Evolutionary conservation across 2,888 invertebrate genomes (phyloP), one percentile per base, ranked within the genome.

Genomic region (Protodeltote pygarga): DNA sequence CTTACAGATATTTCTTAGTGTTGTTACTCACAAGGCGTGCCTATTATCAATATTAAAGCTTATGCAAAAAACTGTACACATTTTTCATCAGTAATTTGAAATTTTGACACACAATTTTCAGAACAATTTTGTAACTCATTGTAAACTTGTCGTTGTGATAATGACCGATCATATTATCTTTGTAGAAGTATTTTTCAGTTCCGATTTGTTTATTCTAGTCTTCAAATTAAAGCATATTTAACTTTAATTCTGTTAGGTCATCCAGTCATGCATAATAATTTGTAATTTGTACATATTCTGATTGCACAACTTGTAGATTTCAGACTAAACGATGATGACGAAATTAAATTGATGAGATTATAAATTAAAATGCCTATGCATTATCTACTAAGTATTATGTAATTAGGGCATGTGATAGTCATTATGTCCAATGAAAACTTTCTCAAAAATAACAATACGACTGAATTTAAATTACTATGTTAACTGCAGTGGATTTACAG

Each of bases 281-380:
- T 85, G 81, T 83, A 79, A 73, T 75, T 74, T 87, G 82, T 85
- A 87, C 81, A 85, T 77, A 77, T 85, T 83, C 65, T 84, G 82
- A 84, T 82, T 86, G 85, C 88, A 87, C 86, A 86, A 87, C 85
- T 75, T 71, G 54, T 65, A 64, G 57, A 60, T 73, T 53, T 59
- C 52, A 42, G 63, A 64, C 61, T 49, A 50, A 53, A 17, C 53
- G 38, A 55, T 27, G 50, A 40, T 40, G 45, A 37, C 37, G 42
- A 14, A 41, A 41, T 24, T 31, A 31, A 53, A 50, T 45, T 45
- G 23, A 40, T n/a, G n/a, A n/a, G n/a, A n/a, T n/a, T n/a, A n/a
- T n/a, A n/a, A 50, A 42, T 35, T 35, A 28, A 29, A 13, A 46
- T 32, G 31, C 24, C 40, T 24, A 23, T 52, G 33, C 34, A 33